phyloP scores from a whole-genome alignment of 2,113 vertebrate genomes.

The Lepus timidus region DNA sequence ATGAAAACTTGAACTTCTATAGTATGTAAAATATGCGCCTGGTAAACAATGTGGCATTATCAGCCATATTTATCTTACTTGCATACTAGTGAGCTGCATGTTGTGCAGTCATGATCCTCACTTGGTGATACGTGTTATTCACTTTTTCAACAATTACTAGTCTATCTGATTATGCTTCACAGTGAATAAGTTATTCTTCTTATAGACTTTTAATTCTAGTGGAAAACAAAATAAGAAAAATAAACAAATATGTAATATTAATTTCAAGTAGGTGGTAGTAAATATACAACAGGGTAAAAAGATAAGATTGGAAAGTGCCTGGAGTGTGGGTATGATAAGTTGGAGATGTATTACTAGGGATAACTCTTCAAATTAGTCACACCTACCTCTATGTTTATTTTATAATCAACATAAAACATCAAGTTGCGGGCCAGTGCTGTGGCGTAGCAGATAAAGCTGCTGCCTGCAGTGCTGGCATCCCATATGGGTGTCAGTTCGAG shows the following conservation, averaged over 20 bases:
- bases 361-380: neutral
- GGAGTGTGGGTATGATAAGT: rapidly evolving
- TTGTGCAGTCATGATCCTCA: neutral
- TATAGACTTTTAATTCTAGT: neutral
- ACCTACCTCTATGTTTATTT: neutral
- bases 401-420: neutral
- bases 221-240: neutral
- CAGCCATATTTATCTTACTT: neutral
- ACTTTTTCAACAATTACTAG: neutral
- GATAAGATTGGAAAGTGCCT: too few species aligned
- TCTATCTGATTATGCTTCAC: neutral
- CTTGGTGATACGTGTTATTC: neutral
- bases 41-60: neutral
- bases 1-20: neutral
- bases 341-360: neutral
- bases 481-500: too few species aligned
- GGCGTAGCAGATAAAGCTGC: too few species aligned
- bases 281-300: neutral
- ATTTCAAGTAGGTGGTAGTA: neutral
- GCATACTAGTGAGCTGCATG: neutral
- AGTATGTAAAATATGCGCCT: neutral
- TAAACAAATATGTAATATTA: neutral
- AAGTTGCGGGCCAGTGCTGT: too few species aligned
- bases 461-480: too few species aligned
- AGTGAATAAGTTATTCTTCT: neutral